Conservation (phyloP, 2,113 vertebrate species). For the Gymnobelideus leadbeateri region DNA sequence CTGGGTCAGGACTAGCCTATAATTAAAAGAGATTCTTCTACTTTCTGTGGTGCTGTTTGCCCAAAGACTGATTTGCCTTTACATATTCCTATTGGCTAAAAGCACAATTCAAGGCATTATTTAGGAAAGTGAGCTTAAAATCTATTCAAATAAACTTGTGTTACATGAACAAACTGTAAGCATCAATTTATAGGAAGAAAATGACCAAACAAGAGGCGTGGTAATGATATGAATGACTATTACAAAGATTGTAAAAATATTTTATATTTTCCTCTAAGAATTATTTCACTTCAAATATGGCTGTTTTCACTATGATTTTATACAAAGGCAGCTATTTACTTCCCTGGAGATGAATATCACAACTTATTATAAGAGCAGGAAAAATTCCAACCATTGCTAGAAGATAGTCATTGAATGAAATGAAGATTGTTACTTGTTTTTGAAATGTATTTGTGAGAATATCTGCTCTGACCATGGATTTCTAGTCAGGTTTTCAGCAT, state of each 20-base stretch:
- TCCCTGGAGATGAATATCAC: background rate
- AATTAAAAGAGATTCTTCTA: constrained; percentile 32
- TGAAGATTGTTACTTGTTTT: background rate
- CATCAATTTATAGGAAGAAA: constrained; percentile 25
- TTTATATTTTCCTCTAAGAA: background rate
- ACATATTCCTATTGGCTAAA: background rate
- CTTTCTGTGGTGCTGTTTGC: background rate
- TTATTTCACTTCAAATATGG: background rate
- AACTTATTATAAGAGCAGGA: background rate
- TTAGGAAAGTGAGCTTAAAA: background rate
- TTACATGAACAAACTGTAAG: background rate
- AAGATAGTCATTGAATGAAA: background rate
- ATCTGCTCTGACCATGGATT: background rate
- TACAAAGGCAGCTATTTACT: background rate
- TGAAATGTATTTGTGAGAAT: background rate
- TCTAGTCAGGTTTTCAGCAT: background rate
- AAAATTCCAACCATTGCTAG: background rate
- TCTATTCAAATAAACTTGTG: background rate
- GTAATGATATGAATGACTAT: background rate
- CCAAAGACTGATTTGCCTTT: background rate
- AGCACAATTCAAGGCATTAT: background rate
- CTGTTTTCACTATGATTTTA: constrained; percentile 6
- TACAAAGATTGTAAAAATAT: constrained; percentile 19
- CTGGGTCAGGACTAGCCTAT: background rate
- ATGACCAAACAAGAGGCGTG: background rate